Conservation (phyloP, 2,113 vertebrate genomes). For the Crotalus horridus region DNA sequence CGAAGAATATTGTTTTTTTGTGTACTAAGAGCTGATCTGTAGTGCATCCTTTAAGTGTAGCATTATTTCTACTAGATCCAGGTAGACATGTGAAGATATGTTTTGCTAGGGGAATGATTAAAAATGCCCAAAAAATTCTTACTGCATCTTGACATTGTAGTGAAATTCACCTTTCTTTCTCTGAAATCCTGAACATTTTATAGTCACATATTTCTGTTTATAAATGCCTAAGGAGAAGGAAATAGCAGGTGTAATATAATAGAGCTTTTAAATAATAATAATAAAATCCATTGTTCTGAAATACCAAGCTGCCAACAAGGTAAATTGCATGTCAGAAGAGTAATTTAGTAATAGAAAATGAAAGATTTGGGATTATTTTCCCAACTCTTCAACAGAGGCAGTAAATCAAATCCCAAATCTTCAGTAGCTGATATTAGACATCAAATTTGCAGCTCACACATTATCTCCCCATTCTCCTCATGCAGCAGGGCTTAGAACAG, state of each 20-base stretch:
- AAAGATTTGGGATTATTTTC: constrained; percentile 60
- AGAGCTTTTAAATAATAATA: neutral
- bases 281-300: constrained; percentile 62
- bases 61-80: constrained; percentile 13
- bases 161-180: constrained; percentile 38
- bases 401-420: constrained; percentile 73
- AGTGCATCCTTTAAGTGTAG: neutral
- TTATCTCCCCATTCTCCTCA: constrained; percentile 53
- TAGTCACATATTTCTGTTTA: constrained; percentile 54
- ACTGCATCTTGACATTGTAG: constrained; percentile 12
- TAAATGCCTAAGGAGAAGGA: constrained; percentile 49
- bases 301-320: constrained; percentile 66
- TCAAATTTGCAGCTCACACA: constrained; percentile 60
- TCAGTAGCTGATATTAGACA: constrained; percentile 66
- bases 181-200: constrained; percentile 46
- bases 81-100: neutral
- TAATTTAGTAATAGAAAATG: constrained; percentile 74
- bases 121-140: constrained; percentile 15
- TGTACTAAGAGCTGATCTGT: constrained; percentile 18
- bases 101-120: constrained; percentile 3
- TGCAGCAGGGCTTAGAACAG: constrained; percentile 38
- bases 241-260: constrained; percentile 36
- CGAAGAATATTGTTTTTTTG: neutral
- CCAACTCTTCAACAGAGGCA: constrained; percentile 57
- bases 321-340: constrained; percentile 63